Evolutionary conservation across 37 sponge, comb jelly and placozoan species (phyloP).

Genomic region (Ephydatia muelleri): DNA sequence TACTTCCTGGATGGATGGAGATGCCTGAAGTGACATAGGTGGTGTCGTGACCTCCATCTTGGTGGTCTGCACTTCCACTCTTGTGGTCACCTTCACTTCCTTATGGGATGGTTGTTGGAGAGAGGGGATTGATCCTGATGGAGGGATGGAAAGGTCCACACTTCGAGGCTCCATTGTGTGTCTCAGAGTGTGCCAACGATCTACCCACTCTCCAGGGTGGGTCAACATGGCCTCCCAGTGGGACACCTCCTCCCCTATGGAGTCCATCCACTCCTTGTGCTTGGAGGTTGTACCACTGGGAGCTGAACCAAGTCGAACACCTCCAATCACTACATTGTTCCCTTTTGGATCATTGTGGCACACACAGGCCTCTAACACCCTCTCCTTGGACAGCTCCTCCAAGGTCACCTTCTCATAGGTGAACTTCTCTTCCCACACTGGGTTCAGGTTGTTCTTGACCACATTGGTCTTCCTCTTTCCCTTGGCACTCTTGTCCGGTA

Average conservation of each 20-base stretch:
- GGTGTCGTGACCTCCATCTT: no score
- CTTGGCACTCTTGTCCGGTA: constrained; percentile 34
- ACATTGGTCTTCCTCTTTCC: constrained; percentile 56
- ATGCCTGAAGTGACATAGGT: no score
- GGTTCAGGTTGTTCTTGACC: constrained; percentile 56
- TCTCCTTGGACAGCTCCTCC: constrained; percentile 37
- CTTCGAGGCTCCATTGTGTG: constrained; percentile 35
- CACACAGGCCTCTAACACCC: constrained; percentile 64
- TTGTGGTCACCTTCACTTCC: no score
- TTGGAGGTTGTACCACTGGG: constrained; percentile 6
- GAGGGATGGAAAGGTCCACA: no score
- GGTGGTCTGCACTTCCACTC: no score
- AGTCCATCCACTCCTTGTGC: constrained; percentile 61
- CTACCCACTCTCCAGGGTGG: constrained; percentile 59
- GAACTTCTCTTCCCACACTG: constrained; percentile 68
- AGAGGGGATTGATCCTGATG: no score
- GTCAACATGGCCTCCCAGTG: constrained; percentile 62
- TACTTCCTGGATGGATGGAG: no score
- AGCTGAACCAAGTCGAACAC: constrained; percentile 52
- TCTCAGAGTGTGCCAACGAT: constrained; percentile 57
- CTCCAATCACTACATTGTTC: constrained; percentile 57
- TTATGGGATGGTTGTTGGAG: no score
- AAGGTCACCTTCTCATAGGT: constrained; percentile 36
- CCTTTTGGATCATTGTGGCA: constrained; percentile 49
- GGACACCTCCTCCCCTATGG: constrained; percentile 40